A percentile compares a stretch with the other conserved stretches of the same genome.
phyloP scores from a whole-genome alignment of 2,888 invertebrate species.

The Thyatira batis region DNA sequence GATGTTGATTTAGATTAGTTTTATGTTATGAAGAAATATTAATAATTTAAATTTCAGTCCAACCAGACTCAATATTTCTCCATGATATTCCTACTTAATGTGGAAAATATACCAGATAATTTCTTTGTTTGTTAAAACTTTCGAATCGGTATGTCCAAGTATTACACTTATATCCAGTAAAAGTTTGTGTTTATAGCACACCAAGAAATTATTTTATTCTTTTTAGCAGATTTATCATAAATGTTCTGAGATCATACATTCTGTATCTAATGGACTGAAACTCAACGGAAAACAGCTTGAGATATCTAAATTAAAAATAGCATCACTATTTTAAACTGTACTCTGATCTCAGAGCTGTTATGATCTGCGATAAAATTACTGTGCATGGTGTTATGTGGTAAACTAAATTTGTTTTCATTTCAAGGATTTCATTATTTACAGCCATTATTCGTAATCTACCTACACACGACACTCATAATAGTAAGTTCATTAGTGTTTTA shows the following conservation, averaged over 20 bases:
- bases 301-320: background rate
- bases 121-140: constrained; percentile 33
- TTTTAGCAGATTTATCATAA: constrained; percentile 15
- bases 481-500: constrained; percentile 15
- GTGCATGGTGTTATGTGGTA: constrained; percentile 81
- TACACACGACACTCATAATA: constrained; percentile 10
- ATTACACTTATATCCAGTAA: background rate
- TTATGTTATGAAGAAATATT: constrained; percentile 78
- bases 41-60: constrained; percentile 17
- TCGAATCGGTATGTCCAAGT: background rate
- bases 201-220: constrained; percentile 25
- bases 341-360: constrained; percentile 10
- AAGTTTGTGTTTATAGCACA: background rate
- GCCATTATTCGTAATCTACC: constrained; percentile 1
- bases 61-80: constrained; percentile 64
- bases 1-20: constrained; percentile 33
- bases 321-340: background rate
- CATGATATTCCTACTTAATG: constrained; percentile 57
- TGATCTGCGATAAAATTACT: constrained; percentile 29
- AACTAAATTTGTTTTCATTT: constrained; percentile 42
- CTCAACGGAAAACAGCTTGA: background rate
- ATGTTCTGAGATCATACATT: constrained; percentile 38
- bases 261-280: background rate
- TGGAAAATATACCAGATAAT: constrained; percentile 36
- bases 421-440: constrained; percentile 9